Percentiles rank a stretch among this genome's conserved stretches.
Evolutionary conservation across 2,797 vertebrate species (phyloP).

Genomic region (Mormyrops attenuatus): DNA sequence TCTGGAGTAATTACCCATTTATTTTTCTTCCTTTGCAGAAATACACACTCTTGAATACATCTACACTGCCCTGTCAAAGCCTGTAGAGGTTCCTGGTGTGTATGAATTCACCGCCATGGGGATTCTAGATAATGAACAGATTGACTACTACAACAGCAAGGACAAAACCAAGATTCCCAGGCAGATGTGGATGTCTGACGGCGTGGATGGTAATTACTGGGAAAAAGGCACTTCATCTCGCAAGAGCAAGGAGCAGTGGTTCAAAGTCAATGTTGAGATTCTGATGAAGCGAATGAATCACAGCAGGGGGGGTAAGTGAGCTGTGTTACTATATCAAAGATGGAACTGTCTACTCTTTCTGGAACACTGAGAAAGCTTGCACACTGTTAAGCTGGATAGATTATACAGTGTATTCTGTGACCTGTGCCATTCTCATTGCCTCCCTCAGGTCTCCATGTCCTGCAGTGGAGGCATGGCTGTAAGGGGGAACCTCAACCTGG

Average conservation of each 20-base stretch:
- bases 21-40: slow-evolving; percentile 27
- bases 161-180: slow-evolving; percentile 34
- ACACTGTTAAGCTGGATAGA: background rate
- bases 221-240: slow-evolving; percentile 47
- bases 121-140: slow-evolving; percentile 43
- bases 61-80: slow-evolving; percentile 53
- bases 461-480: slow-evolving; percentile 63
- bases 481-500: fast-evolving
- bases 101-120: slow-evolving; percentile 62
- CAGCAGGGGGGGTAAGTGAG: slow-evolving; percentile 32
- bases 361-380: background rate
- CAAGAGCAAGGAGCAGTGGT: slow-evolving; percentile 57
- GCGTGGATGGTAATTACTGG: slow-evolving; percentile 33
- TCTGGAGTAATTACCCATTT: background rate
- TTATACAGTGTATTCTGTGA: background rate
- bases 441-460: slow-evolving; percentile 45
- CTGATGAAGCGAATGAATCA: slow-evolving; percentile 47
- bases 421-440: background rate
- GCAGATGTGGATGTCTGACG: slow-evolving; percentile 50
- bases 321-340: background rate
- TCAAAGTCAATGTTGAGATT: slow-evolving; percentile 55
- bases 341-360: background rate
- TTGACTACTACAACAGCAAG: slow-evolving; percentile 59
- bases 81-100: slow-evolving; percentile 17
- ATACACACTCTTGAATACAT: slow-evolving; percentile 48